These are phyloP conservation scores for Lysandra coridon DNA, from an alignment of 2,888 invertebrate species.

Conservation along the genomic window DNA sequence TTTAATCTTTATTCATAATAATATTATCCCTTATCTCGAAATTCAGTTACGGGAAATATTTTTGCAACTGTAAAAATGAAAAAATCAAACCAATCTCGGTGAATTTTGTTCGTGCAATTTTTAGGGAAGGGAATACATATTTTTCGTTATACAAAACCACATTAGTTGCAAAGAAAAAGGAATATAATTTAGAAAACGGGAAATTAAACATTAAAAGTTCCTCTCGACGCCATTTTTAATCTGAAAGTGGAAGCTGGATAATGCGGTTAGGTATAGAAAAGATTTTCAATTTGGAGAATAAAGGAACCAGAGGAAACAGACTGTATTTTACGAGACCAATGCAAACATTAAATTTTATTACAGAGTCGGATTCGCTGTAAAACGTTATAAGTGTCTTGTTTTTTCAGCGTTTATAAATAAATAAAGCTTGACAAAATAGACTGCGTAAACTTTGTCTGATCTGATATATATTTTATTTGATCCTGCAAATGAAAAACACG, in stretches of 20 bases:
- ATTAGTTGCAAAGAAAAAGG: background rate
- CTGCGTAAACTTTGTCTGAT: background rate
- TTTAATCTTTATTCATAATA: background rate
- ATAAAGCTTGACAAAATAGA: background rate
- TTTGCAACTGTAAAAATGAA: background rate
- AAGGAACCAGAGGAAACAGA: background rate
- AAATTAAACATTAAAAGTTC: constrained; percentile 24
- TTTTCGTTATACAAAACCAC: background rate
- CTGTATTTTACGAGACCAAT: background rate
- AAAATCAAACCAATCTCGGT: background rate
- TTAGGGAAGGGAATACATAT: background rate
- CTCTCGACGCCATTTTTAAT: constrained; percentile 8
- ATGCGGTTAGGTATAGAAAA: constrained; percentile 20
- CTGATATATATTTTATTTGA: background rate
- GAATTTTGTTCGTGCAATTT: background rate
- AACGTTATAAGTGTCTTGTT: background rate
- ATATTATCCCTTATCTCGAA: background rate
- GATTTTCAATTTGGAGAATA: constrained; percentile 23
- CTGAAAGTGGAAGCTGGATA: background rate
- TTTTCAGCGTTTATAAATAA: background rate
- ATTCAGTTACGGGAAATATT: background rate
- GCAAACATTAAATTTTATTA: constrained; percentile 8
- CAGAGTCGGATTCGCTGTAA: background rate
- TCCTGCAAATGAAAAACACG: background rate
- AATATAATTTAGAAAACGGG: constrained; percentile 10